Conservation (phyloP, 2,113 vertebrate species). For the Corythaeola cristata region DNA sequence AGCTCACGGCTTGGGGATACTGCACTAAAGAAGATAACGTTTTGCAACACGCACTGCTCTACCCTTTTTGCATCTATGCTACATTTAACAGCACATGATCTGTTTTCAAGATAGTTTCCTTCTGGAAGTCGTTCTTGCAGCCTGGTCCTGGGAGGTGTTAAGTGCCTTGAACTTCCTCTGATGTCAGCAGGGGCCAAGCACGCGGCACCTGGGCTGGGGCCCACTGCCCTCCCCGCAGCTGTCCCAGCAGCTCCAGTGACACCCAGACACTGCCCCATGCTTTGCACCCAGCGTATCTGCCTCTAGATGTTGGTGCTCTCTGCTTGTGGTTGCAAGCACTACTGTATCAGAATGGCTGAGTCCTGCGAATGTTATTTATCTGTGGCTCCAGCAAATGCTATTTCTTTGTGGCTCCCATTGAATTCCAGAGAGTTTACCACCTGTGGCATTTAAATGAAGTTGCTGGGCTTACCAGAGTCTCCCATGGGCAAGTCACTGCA, state of each 20-base stretch:
- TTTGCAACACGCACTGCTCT: constrained; percentile 25
- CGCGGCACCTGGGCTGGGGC: not conserved
- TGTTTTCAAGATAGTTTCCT: constrained; percentile 51
- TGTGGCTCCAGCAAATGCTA: not conserved
- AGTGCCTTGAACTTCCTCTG: constrained; percentile 44
- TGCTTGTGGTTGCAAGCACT: not conserved
- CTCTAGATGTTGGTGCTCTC: not conserved
- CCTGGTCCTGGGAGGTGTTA: constrained; percentile 45
- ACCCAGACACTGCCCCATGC: not conserved
- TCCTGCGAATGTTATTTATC: not conserved
- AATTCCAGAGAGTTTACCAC: not conserved
- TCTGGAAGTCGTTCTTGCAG: constrained; percentile 28
- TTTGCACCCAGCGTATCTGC: not conserved
- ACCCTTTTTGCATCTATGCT: constrained; percentile 25
- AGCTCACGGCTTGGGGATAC: constrained; percentile 34
- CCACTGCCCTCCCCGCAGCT: not conserved
- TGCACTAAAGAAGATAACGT: not conserved
- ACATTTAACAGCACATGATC: constrained; percentile 47
- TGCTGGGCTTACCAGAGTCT: not conserved
- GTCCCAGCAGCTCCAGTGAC: not conserved
- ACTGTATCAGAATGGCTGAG: not conserved
- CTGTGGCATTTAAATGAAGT: not conserved
- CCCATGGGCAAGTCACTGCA: not conserved
- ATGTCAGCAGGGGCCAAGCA: not conserved
- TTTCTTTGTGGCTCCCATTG: not conserved